Evolutionary conservation across 2,113 vertebrate genomes (phyloP), one percentile per base, ranked within the genome.

Genomic region (Calyptommatus sinebrachiatus): DNA sequence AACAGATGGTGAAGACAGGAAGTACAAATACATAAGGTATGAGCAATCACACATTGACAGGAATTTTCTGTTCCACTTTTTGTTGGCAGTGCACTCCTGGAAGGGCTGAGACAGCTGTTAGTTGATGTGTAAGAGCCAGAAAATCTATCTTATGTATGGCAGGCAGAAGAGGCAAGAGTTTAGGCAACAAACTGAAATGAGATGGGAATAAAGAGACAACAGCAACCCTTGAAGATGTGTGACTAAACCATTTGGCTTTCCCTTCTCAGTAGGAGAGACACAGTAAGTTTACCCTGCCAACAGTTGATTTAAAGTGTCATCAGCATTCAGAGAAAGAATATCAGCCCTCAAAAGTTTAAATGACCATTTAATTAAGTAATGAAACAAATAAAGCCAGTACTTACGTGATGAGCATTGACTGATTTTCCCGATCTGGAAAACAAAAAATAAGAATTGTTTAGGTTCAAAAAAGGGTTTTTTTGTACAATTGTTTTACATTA

Each of bases 381-480:
- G 79, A 28, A 8, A 41, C 18, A 35, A 2, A 24, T 31, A 2
- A 78, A 45, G 76, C 29, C 1, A 12, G 29, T 16, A 97, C 97
- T 97, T 95, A 98, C 97, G 97, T 99, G 94, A 99, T 98, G 65
- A 99, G 95, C 97, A 99, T 99, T 86, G 98, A 98, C 92, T 99
- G 97, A 92, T 98, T 99, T 81, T 99, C 97, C 1, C 97, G 95
- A 95, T 98, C 98, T 99, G 93, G 12, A 93, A 91, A 74, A 85
- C 88, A 93, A 85, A 72, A 71, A 75, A 29, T 0, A 46, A 57
- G 28, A 29, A 48, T 57, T 0, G 1, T 41, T 90, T 29, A 80
- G 28, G 71, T 3, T 4, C 5, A 35, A 61, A 4, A 1, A 8
- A n/a, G 14, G 26, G 11, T 80, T 57, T 80, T 53, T 21, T 8